These are phyloP conservation scores for Nansenia antarctica DNA, from an alignment of 2,113 vertebrate species.

Conservation along the genomic window DNA sequence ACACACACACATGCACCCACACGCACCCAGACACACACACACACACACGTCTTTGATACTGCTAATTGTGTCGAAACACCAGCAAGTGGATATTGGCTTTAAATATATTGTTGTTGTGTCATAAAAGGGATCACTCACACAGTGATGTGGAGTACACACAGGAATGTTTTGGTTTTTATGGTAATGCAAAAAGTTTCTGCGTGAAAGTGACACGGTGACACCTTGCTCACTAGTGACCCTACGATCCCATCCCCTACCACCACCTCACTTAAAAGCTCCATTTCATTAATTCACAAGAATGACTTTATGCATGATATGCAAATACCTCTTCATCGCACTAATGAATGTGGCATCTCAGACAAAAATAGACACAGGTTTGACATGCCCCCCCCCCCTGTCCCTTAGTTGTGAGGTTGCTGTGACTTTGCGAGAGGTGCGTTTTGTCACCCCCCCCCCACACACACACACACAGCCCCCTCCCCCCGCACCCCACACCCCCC, in stretches of 20 bases:
- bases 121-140: conserved; percentile 47
- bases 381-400: conserved; percentile 20
- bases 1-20: too few relatives aligned
- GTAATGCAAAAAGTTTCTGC: too few relatives aligned
- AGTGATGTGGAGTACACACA: too few relatives aligned
- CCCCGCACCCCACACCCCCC: conserved; percentile 25
- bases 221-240: too few relatives aligned
- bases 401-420: conserved; percentile 50
- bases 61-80: conserved; percentile 42
- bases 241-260: not conserved
- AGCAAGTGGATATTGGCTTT: conserved; percentile 12
- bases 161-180: not conserved
- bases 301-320: conserved; percentile 26
- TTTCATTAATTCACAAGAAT: not conserved
- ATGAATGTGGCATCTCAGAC: conserved; percentile 16
- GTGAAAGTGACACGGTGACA: too few relatives aligned
- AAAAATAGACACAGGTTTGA: conserved; percentile 15
- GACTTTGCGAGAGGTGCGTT: conserved; percentile 41
- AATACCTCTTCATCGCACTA: conserved; percentile 34
- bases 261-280: not conserved
- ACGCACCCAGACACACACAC: too few relatives aligned
- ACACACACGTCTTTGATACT: conserved; percentile 29
- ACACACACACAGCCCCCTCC: too few relatives aligned
- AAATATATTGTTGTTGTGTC: conserved; percentile 14
- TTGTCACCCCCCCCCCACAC: too few relatives aligned